A percentile compares a stretch with the other conserved stretches of the same genome.
Conservation (phyloP, 2,888 invertebrate genomes). For the Augiades crinisus region DNA sequence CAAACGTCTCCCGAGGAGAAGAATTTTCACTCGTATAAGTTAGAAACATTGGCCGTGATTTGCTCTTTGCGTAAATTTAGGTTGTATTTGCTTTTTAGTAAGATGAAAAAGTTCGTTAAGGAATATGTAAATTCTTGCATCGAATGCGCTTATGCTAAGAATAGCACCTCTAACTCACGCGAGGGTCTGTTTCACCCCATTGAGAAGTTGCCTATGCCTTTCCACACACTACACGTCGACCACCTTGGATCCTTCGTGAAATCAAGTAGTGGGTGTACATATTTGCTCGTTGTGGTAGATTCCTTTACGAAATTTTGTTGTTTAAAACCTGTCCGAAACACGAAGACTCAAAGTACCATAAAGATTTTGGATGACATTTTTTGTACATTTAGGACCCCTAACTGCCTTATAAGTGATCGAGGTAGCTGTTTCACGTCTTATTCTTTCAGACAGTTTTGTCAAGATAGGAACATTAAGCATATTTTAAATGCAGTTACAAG, state of each 20-base stretch:
- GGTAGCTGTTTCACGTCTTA: not conserved
- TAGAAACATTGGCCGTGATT: slow-evolving; percentile 35
- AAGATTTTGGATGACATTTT: not conserved
- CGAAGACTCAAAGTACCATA: not conserved
- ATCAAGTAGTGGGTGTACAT: not conserved
- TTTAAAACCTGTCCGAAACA: not conserved
- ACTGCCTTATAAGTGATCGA: not conserved
- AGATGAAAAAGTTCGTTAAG: slow-evolving; percentile 47
- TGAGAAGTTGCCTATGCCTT: slow-evolving; percentile 10
- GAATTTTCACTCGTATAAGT: slow-evolving; percentile 33
- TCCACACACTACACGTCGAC: slow-evolving; percentile 29
- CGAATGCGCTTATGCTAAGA: slow-evolving; percentile 42
- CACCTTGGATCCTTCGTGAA: not conserved
- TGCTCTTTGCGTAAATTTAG: slow-evolving; percentile 26
- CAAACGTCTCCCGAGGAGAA: slow-evolving; percentile 33
- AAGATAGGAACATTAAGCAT: slow-evolving; percentile 26
- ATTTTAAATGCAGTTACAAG: slow-evolving; percentile 28
- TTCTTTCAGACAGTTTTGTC: slow-evolving; percentile 6
- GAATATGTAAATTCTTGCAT: slow-evolving; percentile 51
- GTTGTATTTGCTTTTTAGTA: slow-evolving; percentile 40
- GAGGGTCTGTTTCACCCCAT: not conserved
- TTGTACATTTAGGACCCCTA: not conserved
- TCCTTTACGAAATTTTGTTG: not conserved
- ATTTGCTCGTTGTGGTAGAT: not conserved
- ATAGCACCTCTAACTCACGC: not conserved